Percentiles rank a stretch among this genome's conserved stretches.
Conservation (phyloP, 2,113 vertebrate genomes). For the sheep (Ovis aries) region ARS-UI_Ramb_v3.0 NC_056066.1:60636001-60636500, state of each 20-base stretch:
- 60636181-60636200: not conserved
- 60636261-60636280: not conserved
- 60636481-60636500: not conserved
- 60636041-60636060: not conserved
- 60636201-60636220: not conserved
- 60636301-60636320: not conserved
- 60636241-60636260: not conserved
- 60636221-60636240: not conserved
- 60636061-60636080: not conserved
- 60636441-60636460: not conserved
- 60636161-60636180: not conserved
- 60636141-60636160: not conserved
- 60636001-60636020: not conserved
- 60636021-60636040: not conserved
- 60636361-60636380: fast-evolving
- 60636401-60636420: not conserved
- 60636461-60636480: not conserved
- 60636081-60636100: not conserved
- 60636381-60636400: not conserved
- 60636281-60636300: not conserved
- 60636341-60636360: not conserved
- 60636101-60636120: not conserved
- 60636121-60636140: not conserved
- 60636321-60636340: not conserved
- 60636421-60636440: not conserved